Evolutionary conservation across 2,888 invertebrate genomes (phyloP), one percentile per base, ranked within the genome.

Genomic region (Ctenicera cuprea): DNA sequence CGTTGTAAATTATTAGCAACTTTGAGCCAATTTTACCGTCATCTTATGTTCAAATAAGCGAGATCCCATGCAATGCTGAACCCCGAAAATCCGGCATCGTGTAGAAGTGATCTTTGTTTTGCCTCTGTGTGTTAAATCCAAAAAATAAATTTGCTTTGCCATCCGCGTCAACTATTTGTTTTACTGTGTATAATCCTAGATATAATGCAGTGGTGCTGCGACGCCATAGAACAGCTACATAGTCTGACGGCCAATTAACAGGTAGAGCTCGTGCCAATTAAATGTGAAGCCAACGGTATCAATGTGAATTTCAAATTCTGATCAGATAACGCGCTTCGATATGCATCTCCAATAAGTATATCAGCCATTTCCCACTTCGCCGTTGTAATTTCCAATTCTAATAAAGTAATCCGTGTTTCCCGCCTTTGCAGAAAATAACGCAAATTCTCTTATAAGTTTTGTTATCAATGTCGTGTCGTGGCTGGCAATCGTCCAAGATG

Each of bases 241-340:
- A 16, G 43, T 63, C 62, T 45, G 45, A 63, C 30, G 16, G 20
- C 12, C 45, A 63, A 63, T 45, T 45, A 63, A 43, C 62, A 63
- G 62, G 62, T 59, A 59, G 59, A 38, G 38, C 45, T 62, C 62
- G 62, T 45, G 45, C 62, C 62, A 62, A 62, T 62, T 62, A 62
- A 30, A 45, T 16, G 26, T 18, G 20, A 59, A 41, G 57, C 38
- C 38, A 62, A 45, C 62, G 62, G 45, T 45, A 62, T 62, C 43
- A 12, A n/a, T 16, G 41, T 9, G 62, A 43, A 43, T 62, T 62
- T 62, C 45, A 62, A 43, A 62, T 62, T 62, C 62, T 45, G 22
- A 62, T 62, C 62, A 43, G 62, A 30, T 26, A 62, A 20, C n/a
- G 4, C 62, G 8, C 9, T 11, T 11, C 18, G 20, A 54, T 30